Evolutionary conservation across 1,140 invertebrate genomes (phyloP).

Genomic region (Bactericera cockerelli): DNA sequence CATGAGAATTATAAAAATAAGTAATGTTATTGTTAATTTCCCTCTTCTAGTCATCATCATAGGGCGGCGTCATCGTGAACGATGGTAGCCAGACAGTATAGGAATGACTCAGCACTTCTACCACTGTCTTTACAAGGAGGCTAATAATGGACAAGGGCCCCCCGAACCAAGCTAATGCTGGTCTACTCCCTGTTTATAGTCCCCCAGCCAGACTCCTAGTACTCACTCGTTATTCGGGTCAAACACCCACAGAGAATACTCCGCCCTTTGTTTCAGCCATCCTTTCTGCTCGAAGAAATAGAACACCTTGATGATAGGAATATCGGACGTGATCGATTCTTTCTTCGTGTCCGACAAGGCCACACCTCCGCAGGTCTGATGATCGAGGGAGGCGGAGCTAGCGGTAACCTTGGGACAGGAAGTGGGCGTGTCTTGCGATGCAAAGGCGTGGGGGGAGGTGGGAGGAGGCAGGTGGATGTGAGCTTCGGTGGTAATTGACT

Average conservation of each 20-base stretch:
- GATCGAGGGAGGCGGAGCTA: background rate
- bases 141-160: too few relatives aligned
- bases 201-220: too few relatives aligned
- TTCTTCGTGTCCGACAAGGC: background rate
- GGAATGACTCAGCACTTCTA: too few relatives aligned
- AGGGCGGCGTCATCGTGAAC: too few relatives aligned
- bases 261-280: conserved; percentile 68
- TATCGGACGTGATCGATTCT: background rate
- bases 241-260: conserved; percentile 79
- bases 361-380: conserved; percentile 12
- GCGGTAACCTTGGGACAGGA: background rate
- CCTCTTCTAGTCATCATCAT: too few relatives aligned
- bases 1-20: too few relatives aligned
- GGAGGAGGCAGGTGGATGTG: background rate
- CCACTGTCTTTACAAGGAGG: too few relatives aligned
- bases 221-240: conserved; percentile 61
- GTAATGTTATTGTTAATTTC: too few relatives aligned
- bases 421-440: background rate
- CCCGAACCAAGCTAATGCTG: too few relatives aligned
- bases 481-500: too few relatives aligned
- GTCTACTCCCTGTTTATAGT: too few relatives aligned
- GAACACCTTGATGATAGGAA: conserved; percentile 33
- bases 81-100: too few relatives aligned
- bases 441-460: background rate
- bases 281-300: conserved; percentile 54